phyloP scores from a whole-genome alignment of 1,140 invertebrate genomes.

The Listronotus bonariensis region DNA sequence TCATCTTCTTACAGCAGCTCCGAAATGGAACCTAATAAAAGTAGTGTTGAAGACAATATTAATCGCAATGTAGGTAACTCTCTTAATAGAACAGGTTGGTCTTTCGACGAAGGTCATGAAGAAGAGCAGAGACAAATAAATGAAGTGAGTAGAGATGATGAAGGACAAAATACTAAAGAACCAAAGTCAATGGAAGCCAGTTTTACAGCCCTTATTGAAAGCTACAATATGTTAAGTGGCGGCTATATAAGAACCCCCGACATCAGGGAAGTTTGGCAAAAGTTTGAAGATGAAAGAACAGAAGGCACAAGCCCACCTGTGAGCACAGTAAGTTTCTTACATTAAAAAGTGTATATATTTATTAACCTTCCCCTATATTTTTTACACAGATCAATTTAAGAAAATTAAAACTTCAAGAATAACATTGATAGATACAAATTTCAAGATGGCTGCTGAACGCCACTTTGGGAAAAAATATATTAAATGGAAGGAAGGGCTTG shows the following conservation, averaged over 20 bases:
- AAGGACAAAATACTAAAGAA: slow-evolving; percentile 37
- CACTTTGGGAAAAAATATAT: too few species aligned
- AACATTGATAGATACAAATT: too few species aligned
- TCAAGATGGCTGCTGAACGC: too few species aligned
- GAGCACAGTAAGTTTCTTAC: background rate
- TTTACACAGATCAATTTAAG: too few species aligned
- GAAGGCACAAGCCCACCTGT: slow-evolving; percentile 4
- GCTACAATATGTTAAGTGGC: slow-evolving; percentile 61
- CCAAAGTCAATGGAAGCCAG: slow-evolving; percentile 54
- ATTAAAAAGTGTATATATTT: background rate
- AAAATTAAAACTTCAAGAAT: too few species aligned
- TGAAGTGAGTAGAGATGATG: slow-evolving; percentile 7
- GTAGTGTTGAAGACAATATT: slow-evolving; percentile 37
- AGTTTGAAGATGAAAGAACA: slow-evolving; percentile 44
- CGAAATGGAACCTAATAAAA: slow-evolving; percentile 35
- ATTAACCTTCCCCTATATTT: too few species aligned
- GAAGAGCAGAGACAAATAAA: slow-evolving; percentile 26
- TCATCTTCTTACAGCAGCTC: slow-evolving; percentile 19
- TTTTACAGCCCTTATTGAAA: slow-evolving; percentile 61
- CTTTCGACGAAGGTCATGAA: slow-evolving; percentile 60
- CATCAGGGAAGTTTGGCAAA: slow-evolving; percentile 63
- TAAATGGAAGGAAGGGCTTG: too few species aligned
- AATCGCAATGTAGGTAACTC: slow-evolving; percentile 65
- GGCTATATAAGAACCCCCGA: slow-evolving; percentile 62
- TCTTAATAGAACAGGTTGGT: slow-evolving; percentile 70